Base-by-base conservation (phyloP, 2,797 vertebrate genomes). In the Galaxias olidus region DNA sequence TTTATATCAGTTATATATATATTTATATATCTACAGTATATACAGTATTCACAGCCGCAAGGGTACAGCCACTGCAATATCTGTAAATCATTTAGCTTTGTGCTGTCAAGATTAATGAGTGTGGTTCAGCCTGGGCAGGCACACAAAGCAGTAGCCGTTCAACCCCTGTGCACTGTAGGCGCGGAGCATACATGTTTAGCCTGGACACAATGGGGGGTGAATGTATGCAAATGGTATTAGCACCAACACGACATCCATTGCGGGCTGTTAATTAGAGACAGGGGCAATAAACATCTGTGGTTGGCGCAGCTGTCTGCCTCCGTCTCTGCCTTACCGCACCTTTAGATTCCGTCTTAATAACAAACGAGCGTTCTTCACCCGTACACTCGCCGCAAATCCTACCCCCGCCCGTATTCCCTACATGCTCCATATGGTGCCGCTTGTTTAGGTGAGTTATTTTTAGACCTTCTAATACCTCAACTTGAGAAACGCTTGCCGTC, bases 71-170 rank as follows among this genome's bases (percentile, higher is more conserved):
- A 76, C 64, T 59, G 66, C 71, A 83, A 84, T 84, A 73, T 84
- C 78, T 88, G 79, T 83, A 75, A 84, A 85, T 87, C 75, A 78
- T 85, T 83, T 84, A 77, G 80, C 74, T 78, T 85, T 75, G 68
- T 77, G 75, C 70, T 76, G 76, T 77, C 66, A 19, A 72, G 75
- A 84, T 82, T 65, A 84, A 88, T 87, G 78, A 68, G 74, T 65
- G 70, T 67, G 69, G 74, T 71, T 69, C 76, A 65, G 70, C 67
- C 66, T 62, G 46, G 51, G 71, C 63, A 64, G 66, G 59, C 68
- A 72, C 65, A 63, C 1, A 11, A 20, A 68, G 70, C 73, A 71
- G 68, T 78, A 63, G 67, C 54, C 19, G 5, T 30, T 30, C 2
- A 30, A 30, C 30, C 30, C 30, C 6, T 30, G 30, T 30, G 30